Percentiles rank a stretch among this genome's conserved stretches.
Evolutionary conservation across 2,888 invertebrate species (phyloP).

Genomic region (Phasia obesa): DNA sequence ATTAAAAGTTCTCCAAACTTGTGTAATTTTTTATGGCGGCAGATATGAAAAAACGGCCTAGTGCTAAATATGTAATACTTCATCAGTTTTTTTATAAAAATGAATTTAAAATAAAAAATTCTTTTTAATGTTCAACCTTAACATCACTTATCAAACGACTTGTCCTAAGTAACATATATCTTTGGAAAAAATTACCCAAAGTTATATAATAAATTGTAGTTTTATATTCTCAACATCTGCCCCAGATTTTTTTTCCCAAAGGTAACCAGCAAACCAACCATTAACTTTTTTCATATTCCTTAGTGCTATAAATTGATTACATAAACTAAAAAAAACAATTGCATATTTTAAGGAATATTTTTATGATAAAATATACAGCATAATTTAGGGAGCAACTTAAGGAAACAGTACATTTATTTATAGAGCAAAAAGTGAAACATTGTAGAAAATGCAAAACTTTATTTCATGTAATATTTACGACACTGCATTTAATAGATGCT

Average conservation of each 20-base stretch:
- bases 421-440: conserved; percentile 12
- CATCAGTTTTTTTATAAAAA: no score
- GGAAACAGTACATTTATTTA: conserved; percentile 28
- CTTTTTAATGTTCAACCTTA: no score
- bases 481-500: conserved; percentile 44
- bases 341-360: conserved; percentile 56
- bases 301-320: conserved; percentile 65
- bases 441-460: conserved; percentile 24
- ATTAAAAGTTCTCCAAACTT: no score
- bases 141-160: no score
- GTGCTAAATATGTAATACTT: no score
- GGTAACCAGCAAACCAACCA: conserved; percentile 29
- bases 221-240: conserved; percentile 25
- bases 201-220: conserved; percentile 8
- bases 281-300: conserved; percentile 45
- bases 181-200: not conserved
- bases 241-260: not conserved
- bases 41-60: no score
- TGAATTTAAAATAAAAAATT: no score
- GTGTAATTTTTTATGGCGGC: no score
- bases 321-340: conserved; percentile 30
- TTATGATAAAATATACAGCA: conserved; percentile 50
- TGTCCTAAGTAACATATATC: no score
- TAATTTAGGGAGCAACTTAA: conserved; percentile 54
- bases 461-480: not conserved